Evolutionary conservation across 53 echinoderm and acorn worm genomes (phyloP).

Genomic region (Antedon mediterranea): DNA sequence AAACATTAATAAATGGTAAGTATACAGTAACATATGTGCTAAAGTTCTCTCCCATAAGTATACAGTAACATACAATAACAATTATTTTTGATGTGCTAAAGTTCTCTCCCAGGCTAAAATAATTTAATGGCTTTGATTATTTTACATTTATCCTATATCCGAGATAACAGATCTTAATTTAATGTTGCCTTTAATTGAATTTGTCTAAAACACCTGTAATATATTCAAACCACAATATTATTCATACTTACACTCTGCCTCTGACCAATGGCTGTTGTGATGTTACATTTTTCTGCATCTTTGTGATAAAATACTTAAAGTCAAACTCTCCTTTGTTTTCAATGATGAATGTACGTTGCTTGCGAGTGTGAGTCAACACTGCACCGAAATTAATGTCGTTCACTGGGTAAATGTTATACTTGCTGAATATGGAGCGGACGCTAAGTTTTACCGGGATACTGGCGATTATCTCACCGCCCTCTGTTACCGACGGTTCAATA

Average conservation of each 20-base stretch:
- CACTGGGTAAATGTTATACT: slow-evolving; percentile 85
- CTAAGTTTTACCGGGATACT: slow-evolving; percentile 93
- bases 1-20: too few species aligned
- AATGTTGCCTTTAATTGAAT: too few species aligned
- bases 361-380: slow-evolving; percentile 63
- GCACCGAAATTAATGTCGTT: slow-evolving; percentile 98
- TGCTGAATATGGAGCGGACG: slow-evolving; percentile 96
- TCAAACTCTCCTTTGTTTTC: slow-evolving; percentile 99
- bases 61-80: too few species aligned
- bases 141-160: too few species aligned
- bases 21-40: too few species aligned
- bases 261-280: slow-evolving; percentile 50
- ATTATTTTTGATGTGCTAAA: too few species aligned
- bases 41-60: too few species aligned
- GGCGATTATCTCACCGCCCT: slow-evolving; percentile 89
- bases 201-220: too few species aligned
- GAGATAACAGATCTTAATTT: too few species aligned
- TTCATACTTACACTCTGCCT: slow-evolving; percentile 73
- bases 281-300: slow-evolving; percentile 66
- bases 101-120: too few species aligned
- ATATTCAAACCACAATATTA: neutral
- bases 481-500: slow-evolving; percentile 81
- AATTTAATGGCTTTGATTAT: too few species aligned
- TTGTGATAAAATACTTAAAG: slow-evolving; percentile 84
- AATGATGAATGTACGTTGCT: slow-evolving; percentile 62